phyloP scores from a whole-genome alignment of 2,113 vertebrate species.

The Atrichornis clamosus region DNA sequence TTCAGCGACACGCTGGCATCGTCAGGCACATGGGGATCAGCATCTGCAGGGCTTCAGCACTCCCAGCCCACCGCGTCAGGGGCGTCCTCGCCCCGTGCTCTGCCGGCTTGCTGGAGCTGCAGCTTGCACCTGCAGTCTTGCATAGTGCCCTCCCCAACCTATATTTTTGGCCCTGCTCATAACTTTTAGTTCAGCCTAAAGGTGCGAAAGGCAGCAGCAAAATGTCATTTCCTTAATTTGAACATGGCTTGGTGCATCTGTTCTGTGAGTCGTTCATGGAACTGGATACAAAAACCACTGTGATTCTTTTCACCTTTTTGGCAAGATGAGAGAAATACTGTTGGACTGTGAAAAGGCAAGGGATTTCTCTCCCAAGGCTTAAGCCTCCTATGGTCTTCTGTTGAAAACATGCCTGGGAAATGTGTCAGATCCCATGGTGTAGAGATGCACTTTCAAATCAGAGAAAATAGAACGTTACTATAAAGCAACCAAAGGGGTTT shows the following conservation, averaged over 20 bases:
- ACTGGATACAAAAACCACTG: neutral
- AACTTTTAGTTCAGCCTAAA: neutral
- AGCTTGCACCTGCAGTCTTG: neutral
- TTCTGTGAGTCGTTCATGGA: neutral
- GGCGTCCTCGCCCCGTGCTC: rapidly evolving
- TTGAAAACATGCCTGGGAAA: neutral
- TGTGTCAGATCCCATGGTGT: neutral
- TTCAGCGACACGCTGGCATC: neutral
- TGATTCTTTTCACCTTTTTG: neutral
- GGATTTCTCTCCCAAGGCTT: rapidly evolving
- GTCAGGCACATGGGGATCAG: neutral
- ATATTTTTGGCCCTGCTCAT: neutral
- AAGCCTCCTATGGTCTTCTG: neutral
- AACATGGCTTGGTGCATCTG: neutral
- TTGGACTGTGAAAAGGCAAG: neutral
- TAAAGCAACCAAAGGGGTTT: neutral
- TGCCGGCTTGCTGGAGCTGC: neutral
- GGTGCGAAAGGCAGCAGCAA: neutral
- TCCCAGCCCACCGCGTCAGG: neutral
- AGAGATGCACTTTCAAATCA: neutral
- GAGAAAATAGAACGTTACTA: neutral
- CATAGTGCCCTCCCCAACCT: neutral
- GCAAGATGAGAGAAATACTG: rapidly evolving
- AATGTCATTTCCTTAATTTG: neutral
- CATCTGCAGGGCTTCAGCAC: neutral